Base-by-base conservation (phyloP, 2,113 vertebrate species). In the Nerophis ophidion region DNA sequence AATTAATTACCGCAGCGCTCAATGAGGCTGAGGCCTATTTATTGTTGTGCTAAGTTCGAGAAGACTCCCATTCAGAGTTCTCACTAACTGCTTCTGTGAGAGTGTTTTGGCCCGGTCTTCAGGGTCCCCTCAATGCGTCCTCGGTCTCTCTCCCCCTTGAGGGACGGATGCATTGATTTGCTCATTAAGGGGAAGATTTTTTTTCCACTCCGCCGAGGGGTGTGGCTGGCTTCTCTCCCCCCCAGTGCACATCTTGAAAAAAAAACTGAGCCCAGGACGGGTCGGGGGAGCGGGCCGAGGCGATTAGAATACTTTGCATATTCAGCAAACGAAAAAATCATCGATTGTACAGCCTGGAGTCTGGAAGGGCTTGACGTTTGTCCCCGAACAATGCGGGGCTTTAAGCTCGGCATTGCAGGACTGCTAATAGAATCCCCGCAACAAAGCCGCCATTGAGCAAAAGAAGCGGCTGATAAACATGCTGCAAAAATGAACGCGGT, bases 241-340 rank as follows among this genome's bases (percentile, higher is more conserved):
- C 85, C 72, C 76, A 82, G 71, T 88, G 87, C 88, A 89, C 88
- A 90, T 85, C 82, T 15, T 89, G 84, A 89, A 90, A 89, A 87
- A 82, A 26, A 26, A 26, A 1, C 75, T 8, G 10, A 83, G 77
- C 50, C 66, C 66, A 68, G 68, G 72, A 72, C 66, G 66, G 54
- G 65, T 26, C 26, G 81, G 74, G 49, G 17, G 49, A 51, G 8
- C 8, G 9, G 4, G 49, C 16, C 16, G 19, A 33, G 66, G 60
- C 66, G 75, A 75, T 69, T 84, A 82, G 81, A 76, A 81, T 78
- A 79, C 77, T 83, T 86, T 92, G 93, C 90, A 94, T 94, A 90
- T 92, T 92, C 81, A 93, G 92, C 82, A 91, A 89, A 92, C 86
- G 86, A 88, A 86, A 86, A 70, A 89, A 91, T 90, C 89, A 89